A percentile compares a stretch with the other conserved stretches of the same genome.
Evolutionary conservation across 2,888 invertebrate genomes (phyloP).

Genomic region (Mesorhabditis belari): DNA sequence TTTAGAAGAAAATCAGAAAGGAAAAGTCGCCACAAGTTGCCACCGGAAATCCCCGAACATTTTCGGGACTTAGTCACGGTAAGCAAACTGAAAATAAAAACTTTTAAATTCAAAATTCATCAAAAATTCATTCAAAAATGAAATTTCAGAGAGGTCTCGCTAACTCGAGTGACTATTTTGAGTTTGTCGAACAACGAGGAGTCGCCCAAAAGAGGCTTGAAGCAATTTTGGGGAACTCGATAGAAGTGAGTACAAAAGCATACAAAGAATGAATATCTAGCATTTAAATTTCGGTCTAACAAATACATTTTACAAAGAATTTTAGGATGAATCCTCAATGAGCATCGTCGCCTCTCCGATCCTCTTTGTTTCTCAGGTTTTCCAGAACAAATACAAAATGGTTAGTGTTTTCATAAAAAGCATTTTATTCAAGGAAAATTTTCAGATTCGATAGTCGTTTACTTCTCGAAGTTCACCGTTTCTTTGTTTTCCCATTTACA

Average conservation of each 20-base stretch:
- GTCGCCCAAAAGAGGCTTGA: not conserved
- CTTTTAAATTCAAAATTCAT: too few species aligned
- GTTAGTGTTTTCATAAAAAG: not conserved
- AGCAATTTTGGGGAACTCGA: not conserved
- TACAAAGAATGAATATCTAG: too few species aligned
- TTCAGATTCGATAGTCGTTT: not conserved
- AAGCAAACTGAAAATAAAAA: too few species aligned
- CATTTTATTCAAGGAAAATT: not conserved
- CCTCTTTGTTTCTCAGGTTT: not conserved
- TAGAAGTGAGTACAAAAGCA: not conserved
- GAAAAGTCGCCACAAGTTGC: too few species aligned
- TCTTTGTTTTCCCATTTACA: too few species aligned
- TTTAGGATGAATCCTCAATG: not conserved
- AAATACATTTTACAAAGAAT: not conserved
- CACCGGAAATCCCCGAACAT: not conserved
- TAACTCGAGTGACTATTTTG: not conserved
- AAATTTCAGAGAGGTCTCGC: not conserved
- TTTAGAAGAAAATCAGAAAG: too few species aligned
- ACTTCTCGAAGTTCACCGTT: not conserved
- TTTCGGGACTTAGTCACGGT: not conserved
- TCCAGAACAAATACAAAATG: not conserved
- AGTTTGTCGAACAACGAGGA: not conserved
- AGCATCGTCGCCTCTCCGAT: not conserved
- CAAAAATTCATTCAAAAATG: too few species aligned
- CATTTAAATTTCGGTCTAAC: too few species aligned